Percentiles rank a stretch among this genome's conserved stretches.
Evolutionary conservation across 2,888 invertebrate genomes (phyloP).

Genomic region (Orgyia antiqua): DNA sequence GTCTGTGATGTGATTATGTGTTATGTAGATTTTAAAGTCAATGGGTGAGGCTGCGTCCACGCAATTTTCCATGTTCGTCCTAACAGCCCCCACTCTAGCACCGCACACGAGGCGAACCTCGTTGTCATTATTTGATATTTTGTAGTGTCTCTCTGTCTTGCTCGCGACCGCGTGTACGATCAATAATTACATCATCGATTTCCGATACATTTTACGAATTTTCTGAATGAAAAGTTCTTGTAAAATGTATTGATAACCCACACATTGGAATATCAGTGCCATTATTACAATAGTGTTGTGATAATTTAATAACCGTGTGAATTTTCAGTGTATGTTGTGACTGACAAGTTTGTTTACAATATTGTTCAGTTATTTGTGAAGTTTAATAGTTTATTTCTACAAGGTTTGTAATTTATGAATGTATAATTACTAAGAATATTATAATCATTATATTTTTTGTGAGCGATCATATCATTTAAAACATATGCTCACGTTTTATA

Average conservation of each 20-base stretch:
- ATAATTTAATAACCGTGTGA: constrained; percentile 16
- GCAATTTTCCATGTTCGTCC: constrained; percentile 59
- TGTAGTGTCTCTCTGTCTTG: constrained; percentile 51
- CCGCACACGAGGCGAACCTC: constrained; percentile 31
- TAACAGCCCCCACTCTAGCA: constrained; percentile 53
- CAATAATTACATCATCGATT: constrained; percentile 44
- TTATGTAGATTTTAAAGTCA: constrained; percentile 5
- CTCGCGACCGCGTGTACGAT: constrained; percentile 54
- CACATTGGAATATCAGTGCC: constrained; percentile 24
- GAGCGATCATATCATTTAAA: constrained; percentile 12
- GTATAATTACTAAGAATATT: constrained; percentile 1
- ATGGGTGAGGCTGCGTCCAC: constrained; percentile 44
- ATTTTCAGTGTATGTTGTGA: constrained; percentile 27
- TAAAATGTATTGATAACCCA: constrained; percentile 30
- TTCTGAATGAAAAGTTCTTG: constrained; percentile 69
- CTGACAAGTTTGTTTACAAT: constrained; percentile 25
- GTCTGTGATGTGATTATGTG: no score
- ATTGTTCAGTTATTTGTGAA: constrained; percentile 20
- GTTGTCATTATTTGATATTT: constrained; percentile 47
- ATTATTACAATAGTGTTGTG: constrained; percentile 19
- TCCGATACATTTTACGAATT: constrained; percentile 53
- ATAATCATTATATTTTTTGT: constrained; percentile 3
- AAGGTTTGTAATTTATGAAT: constrained; percentile 14
- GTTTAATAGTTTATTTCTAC: constrained; percentile 14
- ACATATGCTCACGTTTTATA: neutral